Base-by-base conservation (phyloP, 2,797 vertebrate species). In the Emys orbicularis region DNA sequence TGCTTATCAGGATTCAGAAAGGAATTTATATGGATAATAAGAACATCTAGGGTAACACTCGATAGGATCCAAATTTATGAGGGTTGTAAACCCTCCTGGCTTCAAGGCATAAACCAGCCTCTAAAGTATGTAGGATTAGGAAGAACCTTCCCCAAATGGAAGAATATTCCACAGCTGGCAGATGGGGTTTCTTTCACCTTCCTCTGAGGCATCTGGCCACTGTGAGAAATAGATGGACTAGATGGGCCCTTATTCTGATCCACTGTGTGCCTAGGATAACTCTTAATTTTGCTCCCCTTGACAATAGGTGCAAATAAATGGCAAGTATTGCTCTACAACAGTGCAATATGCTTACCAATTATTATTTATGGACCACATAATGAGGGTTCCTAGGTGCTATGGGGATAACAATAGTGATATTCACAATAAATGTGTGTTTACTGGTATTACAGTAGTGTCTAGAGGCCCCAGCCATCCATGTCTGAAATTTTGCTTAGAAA, bases 361-460 rank as follows among this genome's bases (percentile, higher is more conserved):
- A n/a, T n/a, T 65, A 53, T 56, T 95, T n/a, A 88, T 95, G 91
- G 25, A 56, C 25, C 21, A 27, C 54, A 56, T 27, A 56, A 56
- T 27, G 23, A 56, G 54, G 9, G 25, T 11, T 56, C 54, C 54
- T 27, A 56, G 54, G 54, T 56, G 54, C 54, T 56, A 56, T 27
- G 21, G 23, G 10, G 23, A 27, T 27, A 56, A 56, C 54, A 56
- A 27, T 56, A 56, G 54, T 56, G 54, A 56, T 56, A 27, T 27
- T 25, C 54, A 27, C 10, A 27, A 27, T 27, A 56, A 56, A 56
- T 56, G 8, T 88, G 96, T 97, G 86, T 96, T 97, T 92, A 82
- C 86, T 61, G 50, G 94, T 90, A 95, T 94, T 90, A 92, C 4
- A 94, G 86, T 65, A 85, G 5, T 68, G 91, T 90, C 92, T 96